phyloP scores from a whole-genome alignment of 2,888 invertebrate genomes.

The Chelonus formosanus region DNA sequence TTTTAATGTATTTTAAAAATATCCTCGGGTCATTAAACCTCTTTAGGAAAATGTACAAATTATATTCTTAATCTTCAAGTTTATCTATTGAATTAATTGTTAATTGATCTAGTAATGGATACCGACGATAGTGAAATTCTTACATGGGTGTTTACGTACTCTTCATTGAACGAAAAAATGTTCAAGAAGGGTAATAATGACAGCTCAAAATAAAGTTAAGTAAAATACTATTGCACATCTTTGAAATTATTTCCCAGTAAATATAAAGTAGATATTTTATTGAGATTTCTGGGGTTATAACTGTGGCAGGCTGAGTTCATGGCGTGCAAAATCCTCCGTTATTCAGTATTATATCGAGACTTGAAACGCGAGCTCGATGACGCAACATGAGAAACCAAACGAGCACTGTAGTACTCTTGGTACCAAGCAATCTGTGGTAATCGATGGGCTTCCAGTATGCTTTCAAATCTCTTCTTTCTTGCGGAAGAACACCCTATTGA shows the following conservation, averaged over 20 bases:
- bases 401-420: slow-evolving; percentile 10
- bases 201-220: slow-evolving; percentile 1
- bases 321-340: slow-evolving; percentile 25
- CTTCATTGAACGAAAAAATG: no score
- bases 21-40: no score
- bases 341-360: slow-evolving; percentile 27
- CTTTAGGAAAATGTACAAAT: no score
- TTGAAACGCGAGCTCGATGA: slow-evolving; percentile 25
- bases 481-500: neutral
- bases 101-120: neutral
- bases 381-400: slow-evolving; percentile 23
- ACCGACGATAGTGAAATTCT: no score
- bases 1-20: no score
- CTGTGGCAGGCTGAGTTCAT: slow-evolving; percentile 12
- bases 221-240: slow-evolving; percentile 1
- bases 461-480: neutral
- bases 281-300: slow-evolving; percentile 16
- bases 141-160: no score
- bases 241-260: slow-evolving; percentile 17
- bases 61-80: neutral
- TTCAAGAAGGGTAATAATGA: neutral
- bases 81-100: neutral
- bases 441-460: slow-evolving; percentile 11
- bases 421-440: slow-evolving; percentile 12
- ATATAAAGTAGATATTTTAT: slow-evolving; percentile 22